Percentiles rank a stretch among this genome's conserved stretches.
Conservation (phyloP, 1,140 invertebrate genomes). For the Archivesica marissinica region DNA sequence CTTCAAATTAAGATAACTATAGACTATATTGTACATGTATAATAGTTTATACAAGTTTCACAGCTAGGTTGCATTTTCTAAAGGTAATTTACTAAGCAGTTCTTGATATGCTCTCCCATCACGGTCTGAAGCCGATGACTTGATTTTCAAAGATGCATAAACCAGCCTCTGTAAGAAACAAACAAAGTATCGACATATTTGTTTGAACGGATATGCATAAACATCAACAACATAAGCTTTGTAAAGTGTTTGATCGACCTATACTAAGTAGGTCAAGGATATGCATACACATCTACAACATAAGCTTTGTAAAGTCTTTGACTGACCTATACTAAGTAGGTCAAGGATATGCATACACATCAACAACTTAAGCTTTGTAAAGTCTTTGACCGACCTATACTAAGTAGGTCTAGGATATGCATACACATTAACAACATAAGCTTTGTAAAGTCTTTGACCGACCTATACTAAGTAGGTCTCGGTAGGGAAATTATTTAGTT, state of each 20-base stretch:
- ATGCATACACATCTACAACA: neutral
- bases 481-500: too few species aligned
- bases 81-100: conserved; percentile 55
- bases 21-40: too few species aligned
- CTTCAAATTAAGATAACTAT: too few species aligned
- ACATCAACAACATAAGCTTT: neutral
- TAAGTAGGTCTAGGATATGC: too few species aligned
- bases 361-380: too few species aligned
- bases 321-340: neutral
- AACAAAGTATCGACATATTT: too few species aligned
- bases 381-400: too few species aligned
- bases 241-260: neutral
- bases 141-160: conserved; percentile 49
- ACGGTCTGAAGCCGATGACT: conserved; percentile 29
- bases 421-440: neutral
- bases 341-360: neutral
- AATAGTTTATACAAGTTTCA: too few species aligned
- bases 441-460: too few species aligned
- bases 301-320: neutral
- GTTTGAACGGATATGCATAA: neutral
- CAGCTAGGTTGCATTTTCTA: conserved; percentile 63
- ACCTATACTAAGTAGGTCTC: too few species aligned
- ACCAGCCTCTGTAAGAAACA: conserved; percentile 53
- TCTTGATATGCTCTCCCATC: conserved; percentile 49
- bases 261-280: neutral